Conservation (phyloP, 2,888 invertebrate genomes). For the Amiota minor region DNA sequence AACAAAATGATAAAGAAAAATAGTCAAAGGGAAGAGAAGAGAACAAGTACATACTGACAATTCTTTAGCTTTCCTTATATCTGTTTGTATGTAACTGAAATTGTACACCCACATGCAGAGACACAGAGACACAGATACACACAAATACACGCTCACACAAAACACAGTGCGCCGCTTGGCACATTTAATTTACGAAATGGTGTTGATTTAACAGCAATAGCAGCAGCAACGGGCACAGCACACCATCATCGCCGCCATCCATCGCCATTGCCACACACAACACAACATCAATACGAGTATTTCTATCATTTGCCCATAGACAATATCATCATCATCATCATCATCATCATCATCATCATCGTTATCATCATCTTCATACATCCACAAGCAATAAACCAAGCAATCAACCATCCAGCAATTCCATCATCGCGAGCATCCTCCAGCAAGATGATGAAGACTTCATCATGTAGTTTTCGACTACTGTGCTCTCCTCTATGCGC, state of each 20-base stretch:
- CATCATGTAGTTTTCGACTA: too few species aligned
- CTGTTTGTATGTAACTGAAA: too few species aligned
- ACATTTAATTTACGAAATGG: conserved; percentile 69
- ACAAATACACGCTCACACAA: neutral
- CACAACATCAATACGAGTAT: neutral
- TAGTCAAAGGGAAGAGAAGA: conserved; percentile 14
- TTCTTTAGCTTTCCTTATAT: conserved; percentile 26
- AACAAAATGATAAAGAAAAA: conserved; percentile 20
- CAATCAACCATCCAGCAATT: too few species aligned
- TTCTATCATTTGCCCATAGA: too few species aligned
- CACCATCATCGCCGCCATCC: neutral
- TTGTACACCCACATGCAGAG: conserved; percentile 1
- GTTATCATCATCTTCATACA: too few species aligned
- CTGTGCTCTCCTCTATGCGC: too few species aligned
- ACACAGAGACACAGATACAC: neutral
- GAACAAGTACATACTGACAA: conserved; percentile 30
- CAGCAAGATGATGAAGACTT: too few species aligned
- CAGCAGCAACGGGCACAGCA: conserved; percentile 29
- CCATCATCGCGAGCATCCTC: too few species aligned
- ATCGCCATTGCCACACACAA: neutral
- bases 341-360: too few species aligned
- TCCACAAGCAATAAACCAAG: too few species aligned
- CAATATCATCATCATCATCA: too few species aligned
- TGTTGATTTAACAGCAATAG: conserved; percentile 66
- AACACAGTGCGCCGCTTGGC: conserved; percentile 45